phyloP scores from a whole-genome alignment of 2,888 invertebrate species.

The Ptilodon capucinus region DNA sequence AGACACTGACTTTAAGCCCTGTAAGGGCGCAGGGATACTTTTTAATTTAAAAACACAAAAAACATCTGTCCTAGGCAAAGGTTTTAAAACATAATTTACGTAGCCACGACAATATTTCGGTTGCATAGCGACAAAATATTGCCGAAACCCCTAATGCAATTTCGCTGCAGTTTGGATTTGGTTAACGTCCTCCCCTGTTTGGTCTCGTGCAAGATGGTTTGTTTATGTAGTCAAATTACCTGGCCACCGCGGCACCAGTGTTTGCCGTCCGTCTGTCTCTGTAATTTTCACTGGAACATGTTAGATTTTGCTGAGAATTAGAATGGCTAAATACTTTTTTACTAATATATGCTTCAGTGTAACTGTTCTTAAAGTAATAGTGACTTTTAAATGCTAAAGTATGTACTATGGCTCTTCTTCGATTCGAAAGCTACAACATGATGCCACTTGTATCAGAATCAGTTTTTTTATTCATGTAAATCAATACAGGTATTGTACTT shows the following conservation, averaged over 20 bases:
- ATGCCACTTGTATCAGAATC: too few relatives aligned
- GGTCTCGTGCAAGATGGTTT: background rate
- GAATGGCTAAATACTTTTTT: background rate
- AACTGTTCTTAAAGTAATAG: background rate
- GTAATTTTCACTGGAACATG: slow-evolving; percentile 4
- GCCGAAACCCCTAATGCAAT: slow-evolving; percentile 5
- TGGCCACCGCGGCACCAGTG: slow-evolving; percentile 3
- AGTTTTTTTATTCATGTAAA: too few relatives aligned
- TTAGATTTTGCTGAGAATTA: background rate
- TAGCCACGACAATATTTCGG: background rate
- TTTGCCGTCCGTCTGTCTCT: background rate
- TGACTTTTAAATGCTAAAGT: too few relatives aligned
- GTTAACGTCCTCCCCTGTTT: slow-evolving; percentile 4
- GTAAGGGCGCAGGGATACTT: too few relatives aligned
- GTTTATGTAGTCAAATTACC: slow-evolving; percentile 15
- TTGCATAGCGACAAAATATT: background rate
- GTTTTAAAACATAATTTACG: background rate
- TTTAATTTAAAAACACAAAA: too few relatives aligned
- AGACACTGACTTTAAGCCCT: too few relatives aligned
- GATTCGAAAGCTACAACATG: too few relatives aligned
- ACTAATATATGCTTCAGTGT: background rate
- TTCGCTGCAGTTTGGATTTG: slow-evolving; percentile 10
- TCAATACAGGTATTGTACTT: too few relatives aligned
- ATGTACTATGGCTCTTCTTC: too few relatives aligned
- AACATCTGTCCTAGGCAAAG: too few relatives aligned